Evolutionary conservation across 2,113 vertebrate genomes (phyloP).

Genomic region (Archilochus colubris): DNA sequence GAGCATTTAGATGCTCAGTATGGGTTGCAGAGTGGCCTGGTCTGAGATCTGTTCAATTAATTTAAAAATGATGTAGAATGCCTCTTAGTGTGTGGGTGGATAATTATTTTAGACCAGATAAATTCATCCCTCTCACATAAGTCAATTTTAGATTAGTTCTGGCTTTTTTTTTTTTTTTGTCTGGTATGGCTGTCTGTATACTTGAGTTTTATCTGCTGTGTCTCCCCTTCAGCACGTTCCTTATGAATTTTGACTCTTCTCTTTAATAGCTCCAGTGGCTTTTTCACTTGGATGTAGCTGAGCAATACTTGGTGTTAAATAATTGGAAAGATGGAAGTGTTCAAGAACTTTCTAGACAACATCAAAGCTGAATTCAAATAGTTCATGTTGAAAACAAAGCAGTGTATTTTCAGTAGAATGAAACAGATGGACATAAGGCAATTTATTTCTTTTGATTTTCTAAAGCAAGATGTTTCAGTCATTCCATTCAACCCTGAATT

Average conservation of each 20-base stretch:
- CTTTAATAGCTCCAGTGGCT: neutral
- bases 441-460: neutral
- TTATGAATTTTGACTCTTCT: neutral
- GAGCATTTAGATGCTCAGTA: neutral
- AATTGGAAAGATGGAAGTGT: neutral
- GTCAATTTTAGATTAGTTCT: neutral
- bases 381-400: neutral
- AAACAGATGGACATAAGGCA: neutral
- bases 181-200: neutral
- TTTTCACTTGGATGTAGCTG: neutral
- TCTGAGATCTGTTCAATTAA: neutral
- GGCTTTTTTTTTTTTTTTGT: neutral
- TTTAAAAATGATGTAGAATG: neutral
- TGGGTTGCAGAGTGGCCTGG: neutral
- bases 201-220: neutral
- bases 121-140: neutral
- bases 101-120: neutral
- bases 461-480: neutral
- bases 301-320: neutral
- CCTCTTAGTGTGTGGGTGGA: neutral
- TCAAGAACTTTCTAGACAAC: neutral
- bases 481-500: neutral
- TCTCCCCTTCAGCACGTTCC: neutral
- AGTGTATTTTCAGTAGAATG: neutral
- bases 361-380: neutral